Conservation (phyloP, 2,888 invertebrate species). For the Pammene fasciana region DNA sequence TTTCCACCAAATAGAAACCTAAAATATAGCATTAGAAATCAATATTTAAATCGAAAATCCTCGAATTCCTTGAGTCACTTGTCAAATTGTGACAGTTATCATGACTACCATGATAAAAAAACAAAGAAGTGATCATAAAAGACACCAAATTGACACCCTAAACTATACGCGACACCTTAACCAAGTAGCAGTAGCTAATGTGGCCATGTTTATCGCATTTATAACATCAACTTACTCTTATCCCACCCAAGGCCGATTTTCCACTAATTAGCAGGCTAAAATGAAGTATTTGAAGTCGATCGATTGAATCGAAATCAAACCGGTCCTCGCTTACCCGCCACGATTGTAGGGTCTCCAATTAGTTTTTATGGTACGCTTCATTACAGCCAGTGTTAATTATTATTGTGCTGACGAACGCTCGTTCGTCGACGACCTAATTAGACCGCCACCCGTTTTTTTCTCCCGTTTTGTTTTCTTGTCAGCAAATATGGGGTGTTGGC, state of each 20-base stretch:
- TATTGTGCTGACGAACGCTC: conserved; percentile 80
- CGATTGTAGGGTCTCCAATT: conserved; percentile 75
- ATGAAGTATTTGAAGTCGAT: conserved; percentile 50
- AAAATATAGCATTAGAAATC: too few species aligned
- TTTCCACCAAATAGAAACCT: too few species aligned
- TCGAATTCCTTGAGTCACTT: too few species aligned
- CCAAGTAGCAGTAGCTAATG: too few species aligned
- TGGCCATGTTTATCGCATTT: too few species aligned
- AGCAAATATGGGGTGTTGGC: conserved; percentile 69
- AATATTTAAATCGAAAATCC: too few species aligned
- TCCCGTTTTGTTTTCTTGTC: conserved; percentile 73
- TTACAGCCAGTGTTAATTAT: conserved; percentile 82
- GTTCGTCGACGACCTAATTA: conserved; percentile 81
- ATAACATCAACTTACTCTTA: neutral
- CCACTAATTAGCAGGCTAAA: conserved; percentile 27
- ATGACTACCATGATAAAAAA: too few species aligned
- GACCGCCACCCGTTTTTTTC: conserved; percentile 68
- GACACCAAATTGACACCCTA: too few species aligned
- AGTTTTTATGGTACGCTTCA: conserved; percentile 82
- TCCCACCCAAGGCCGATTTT: conserved; percentile 17
- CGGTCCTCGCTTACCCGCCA: conserved; percentile 60
- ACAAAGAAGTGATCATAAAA: too few species aligned
- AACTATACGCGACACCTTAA: too few species aligned
- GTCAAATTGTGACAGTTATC: too few species aligned
- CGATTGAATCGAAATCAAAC: conserved; percentile 60